These are phyloP conservation scores for Gymnoscopelus microlampas DNA, from an alignment of 2,797 vertebrate genomes.

Conservation along the genomic window DNA sequence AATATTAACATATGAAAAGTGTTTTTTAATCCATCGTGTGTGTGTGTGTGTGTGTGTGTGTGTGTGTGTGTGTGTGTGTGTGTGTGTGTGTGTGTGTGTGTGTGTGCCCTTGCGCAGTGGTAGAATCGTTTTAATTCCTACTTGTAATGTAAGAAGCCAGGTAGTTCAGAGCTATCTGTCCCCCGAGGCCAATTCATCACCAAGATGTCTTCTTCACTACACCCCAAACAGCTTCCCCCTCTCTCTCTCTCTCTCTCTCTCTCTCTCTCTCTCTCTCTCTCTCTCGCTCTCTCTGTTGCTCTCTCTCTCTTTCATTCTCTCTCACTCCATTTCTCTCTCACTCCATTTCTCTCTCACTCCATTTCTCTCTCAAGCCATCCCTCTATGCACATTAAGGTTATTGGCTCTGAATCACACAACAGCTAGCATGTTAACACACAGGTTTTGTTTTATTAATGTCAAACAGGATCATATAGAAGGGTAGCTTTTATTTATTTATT, in stretches of 20 bases:
- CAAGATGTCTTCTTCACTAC: constrained; percentile 59
- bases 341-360: constrained; percentile 4
- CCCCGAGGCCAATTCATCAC: constrained; percentile 64
- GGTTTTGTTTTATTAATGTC: constrained; percentile 64
- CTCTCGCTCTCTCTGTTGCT: constrained; percentile 15
- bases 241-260: constrained; percentile 12
- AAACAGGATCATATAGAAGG: constrained; percentile 69
- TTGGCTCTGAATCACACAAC: constrained; percentile 67
- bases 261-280: constrained; percentile 16
- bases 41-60: background rate
- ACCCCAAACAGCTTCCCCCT: constrained; percentile 50
- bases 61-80: background rate
- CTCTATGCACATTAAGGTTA: constrained; percentile 68
- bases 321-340: constrained; percentile 17
- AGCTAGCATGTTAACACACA: constrained; percentile 66
- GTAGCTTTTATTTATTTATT: constrained; percentile 62
- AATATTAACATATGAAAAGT: constrained; percentile 15
- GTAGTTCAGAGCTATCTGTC: constrained; percentile 60
- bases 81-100: background rate
- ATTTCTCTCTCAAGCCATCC: constrained; percentile 19
- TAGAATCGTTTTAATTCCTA: constrained; percentile 47
- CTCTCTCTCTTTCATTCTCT: constrained; percentile 22
- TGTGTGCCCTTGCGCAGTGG: background rate
- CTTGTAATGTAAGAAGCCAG: constrained; percentile 59
- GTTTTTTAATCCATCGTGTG: background rate